Percentiles rank a stretch among this genome's conserved stretches.
These are phyloP conservation scores for Catagonus wagneri DNA, from an alignment of 2,113 vertebrate genomes.

Conservation along the genomic window DNA sequence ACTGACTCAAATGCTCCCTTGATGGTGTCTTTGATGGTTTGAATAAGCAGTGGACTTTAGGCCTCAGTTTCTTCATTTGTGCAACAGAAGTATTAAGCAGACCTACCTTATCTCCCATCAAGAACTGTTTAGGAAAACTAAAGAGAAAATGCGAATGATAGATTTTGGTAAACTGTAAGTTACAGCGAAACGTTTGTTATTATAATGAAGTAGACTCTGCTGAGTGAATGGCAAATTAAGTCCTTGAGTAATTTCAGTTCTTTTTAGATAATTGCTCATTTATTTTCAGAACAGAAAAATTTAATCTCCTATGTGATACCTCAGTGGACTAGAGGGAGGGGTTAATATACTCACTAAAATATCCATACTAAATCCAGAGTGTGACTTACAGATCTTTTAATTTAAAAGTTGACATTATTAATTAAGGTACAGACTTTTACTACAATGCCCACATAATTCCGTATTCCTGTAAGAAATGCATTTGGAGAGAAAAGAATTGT, in stretches of 20 bases:
- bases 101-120: neutral
- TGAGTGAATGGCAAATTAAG: neutral
- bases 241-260: neutral
- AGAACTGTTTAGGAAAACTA: neutral
- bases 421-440: neutral
- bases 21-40: neutral
- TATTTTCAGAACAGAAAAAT: neutral
- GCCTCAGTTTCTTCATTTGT: neutral
- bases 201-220: neutral
- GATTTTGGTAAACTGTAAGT: neutral
- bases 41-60: neutral
- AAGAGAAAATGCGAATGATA: neutral
- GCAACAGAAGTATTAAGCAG: constrained; percentile 26
- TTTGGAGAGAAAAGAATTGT: neutral
- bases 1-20: neutral
- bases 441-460: neutral
- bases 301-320: neutral
- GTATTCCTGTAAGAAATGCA: neutral
- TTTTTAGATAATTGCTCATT: neutral
- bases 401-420: neutral
- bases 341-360: neutral
- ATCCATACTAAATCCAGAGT: neutral
- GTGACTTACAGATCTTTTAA: neutral
- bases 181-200: neutral
- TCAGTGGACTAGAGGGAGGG: neutral